These are phyloP conservation scores for Saccopteryx bilineata DNA, from an alignment of 2,113 vertebrate genomes.

Conservation along the genomic window DNA sequence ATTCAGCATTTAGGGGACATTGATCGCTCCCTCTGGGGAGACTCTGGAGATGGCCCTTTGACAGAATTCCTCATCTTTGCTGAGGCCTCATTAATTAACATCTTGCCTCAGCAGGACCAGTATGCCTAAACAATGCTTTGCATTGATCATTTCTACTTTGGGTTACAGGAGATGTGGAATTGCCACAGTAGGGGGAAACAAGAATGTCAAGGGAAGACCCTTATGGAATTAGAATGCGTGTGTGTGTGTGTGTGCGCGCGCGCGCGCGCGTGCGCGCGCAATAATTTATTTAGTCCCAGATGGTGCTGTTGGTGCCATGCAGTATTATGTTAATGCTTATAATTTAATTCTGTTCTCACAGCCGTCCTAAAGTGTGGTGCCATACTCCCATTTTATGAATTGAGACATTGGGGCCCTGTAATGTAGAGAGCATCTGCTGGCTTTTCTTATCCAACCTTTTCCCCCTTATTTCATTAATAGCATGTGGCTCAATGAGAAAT, in stretches of 20 bases:
- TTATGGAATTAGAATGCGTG: not conserved
- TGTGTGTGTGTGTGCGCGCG: too few species aligned
- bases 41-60: not conserved
- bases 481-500: not conserved
- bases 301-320: not conserved
- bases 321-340: not conserved
- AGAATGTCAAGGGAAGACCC: not conserved
- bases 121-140: not conserved
- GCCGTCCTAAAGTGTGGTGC: not conserved
- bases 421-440: not conserved
- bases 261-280: rapidly evolving
- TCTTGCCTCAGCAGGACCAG: not conserved
- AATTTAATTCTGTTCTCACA: not conserved
- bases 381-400: not conserved
- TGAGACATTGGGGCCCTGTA: not conserved
- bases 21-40: not conserved
- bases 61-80: not conserved
- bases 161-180: not conserved
- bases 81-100: not conserved
- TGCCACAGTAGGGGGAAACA: not conserved
- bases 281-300: not conserved
- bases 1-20: not conserved
- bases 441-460: not conserved
- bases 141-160: not conserved
- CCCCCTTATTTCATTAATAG: not conserved